These are phyloP conservation scores for Nomada flava DNA, from an alignment of 2,888 invertebrate species.

Conservation along the genomic window DNA sequence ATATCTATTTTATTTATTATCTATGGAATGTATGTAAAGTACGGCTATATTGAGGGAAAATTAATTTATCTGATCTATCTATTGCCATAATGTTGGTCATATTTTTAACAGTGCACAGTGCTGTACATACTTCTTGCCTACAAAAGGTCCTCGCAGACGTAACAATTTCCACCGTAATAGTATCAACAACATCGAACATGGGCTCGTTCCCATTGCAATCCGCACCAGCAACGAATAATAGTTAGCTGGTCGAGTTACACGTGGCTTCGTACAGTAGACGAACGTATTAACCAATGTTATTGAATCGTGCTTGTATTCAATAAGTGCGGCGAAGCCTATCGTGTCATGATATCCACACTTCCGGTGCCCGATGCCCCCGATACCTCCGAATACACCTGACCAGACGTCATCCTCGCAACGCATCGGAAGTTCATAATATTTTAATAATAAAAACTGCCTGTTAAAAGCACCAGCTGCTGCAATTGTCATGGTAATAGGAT, in stretches of 20 bases:
- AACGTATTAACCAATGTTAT: conserved; percentile 66
- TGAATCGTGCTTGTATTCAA: conserved; percentile 76
- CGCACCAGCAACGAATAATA: conserved; percentile 25
- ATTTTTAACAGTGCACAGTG: too few species aligned
- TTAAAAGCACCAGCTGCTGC: conserved; percentile 27
- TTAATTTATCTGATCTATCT: too few species aligned
- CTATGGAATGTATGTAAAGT: too few species aligned
- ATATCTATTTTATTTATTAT: too few species aligned
- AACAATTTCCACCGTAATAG: conserved; percentile 15
- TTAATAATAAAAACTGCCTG: conserved; percentile 56
- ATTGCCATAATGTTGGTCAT: too few species aligned
- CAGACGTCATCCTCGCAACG: conserved; percentile 55
- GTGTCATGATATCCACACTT: conserved; percentile 65
- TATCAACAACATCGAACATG: conserved; percentile 31
- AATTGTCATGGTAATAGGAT: conserved; percentile 71
- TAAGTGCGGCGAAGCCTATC: conserved; percentile 79
- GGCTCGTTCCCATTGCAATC: conserved; percentile 7
- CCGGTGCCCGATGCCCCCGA: conserved; percentile 56
- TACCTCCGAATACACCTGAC: conserved; percentile 16
- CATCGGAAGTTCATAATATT: conserved; percentile 62
- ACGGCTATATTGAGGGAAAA: too few species aligned
- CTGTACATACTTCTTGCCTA: not conserved
- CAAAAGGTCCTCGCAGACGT: conserved; percentile 1
- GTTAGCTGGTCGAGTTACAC: conserved; percentile 39
- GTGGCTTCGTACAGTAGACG: conserved; percentile 26